phyloP scores from a whole-genome alignment of 2,797 vertebrate species.

The Sandelia bainsii region DNA sequence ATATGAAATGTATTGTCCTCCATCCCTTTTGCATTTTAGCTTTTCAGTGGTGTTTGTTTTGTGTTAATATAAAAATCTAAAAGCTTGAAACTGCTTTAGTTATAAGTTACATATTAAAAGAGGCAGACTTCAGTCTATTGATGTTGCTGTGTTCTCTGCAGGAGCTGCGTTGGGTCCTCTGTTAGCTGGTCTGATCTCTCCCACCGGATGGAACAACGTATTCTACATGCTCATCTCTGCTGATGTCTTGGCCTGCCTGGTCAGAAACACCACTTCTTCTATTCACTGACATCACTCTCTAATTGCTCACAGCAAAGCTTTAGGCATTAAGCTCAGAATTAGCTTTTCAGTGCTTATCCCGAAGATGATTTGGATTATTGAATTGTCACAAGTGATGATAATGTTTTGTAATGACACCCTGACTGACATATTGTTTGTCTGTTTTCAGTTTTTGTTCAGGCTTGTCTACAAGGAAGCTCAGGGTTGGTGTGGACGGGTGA shows the following conservation, averaged over 20 bases:
- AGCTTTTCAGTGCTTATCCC: neutral
- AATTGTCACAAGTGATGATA: neutral
- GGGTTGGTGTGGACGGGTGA: conserved; percentile 83
- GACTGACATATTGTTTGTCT: conserved; percentile 14
- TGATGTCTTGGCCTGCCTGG: conserved; percentile 92
- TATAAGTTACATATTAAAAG: neutral
- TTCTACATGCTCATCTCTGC: conserved; percentile 97
- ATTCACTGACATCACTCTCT: neutral
- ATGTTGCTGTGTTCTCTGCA: conserved; percentile 60
- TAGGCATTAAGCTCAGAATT: neutral
- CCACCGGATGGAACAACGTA: conserved; percentile 94
- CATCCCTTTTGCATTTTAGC: neutral
- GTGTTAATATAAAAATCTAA: neutral
- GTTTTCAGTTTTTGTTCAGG: conserved; percentile 89
- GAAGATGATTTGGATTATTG: neutral
- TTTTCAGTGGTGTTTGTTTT: neutral
- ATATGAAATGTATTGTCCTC: no score
- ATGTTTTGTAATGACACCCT: neutral
- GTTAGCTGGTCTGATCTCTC: conserved; percentile 93
- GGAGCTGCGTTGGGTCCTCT: conserved; percentile 95
- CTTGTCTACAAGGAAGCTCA: conserved; percentile 92
- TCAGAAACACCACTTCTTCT: conserved; percentile 69
- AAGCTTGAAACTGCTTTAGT: neutral
- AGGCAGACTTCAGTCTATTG: neutral
- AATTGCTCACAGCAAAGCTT: neutral